phyloP scores from a whole-genome alignment of 2,888 invertebrate species.

The Cosmia pyralina region DNA sequence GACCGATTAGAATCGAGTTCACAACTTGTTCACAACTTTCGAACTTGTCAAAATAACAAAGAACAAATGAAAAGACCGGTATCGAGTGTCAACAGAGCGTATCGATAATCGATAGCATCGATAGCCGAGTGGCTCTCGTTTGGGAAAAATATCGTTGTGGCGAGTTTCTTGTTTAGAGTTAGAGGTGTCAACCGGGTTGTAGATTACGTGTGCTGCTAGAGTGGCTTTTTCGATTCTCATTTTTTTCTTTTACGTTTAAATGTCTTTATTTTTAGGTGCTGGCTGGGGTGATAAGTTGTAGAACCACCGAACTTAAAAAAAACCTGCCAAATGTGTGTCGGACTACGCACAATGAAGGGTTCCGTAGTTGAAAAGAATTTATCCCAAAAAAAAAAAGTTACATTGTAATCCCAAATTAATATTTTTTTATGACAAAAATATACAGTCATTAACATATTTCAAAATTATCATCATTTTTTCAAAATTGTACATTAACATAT shows the following conservation, averaged over 20 bases:
- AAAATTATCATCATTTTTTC: no score
- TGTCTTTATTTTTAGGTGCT: neutral
- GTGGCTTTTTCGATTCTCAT: conserved; percentile 4
- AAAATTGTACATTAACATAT: no score
- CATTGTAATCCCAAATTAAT: no score
- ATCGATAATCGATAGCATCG: conserved; percentile 62
- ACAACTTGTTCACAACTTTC: conserved; percentile 45
- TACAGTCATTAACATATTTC: no score
- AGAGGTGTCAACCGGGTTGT: conserved; percentile 49
- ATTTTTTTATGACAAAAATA: no score
- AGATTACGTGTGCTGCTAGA: conserved; percentile 32
- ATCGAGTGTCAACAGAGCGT: conserved; percentile 59
- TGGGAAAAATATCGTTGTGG: conserved; percentile 58
- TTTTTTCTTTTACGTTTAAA: conserved; percentile 10
- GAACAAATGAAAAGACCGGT: conserved; percentile 61
- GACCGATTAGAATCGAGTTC: conserved; percentile 33
- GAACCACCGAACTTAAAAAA: neutral
- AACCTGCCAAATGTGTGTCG: no score
- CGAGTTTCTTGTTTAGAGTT: conserved; percentile 52
- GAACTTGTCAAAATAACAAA: conserved; percentile 64
- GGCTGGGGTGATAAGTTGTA: no score
- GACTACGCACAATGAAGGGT: no score
- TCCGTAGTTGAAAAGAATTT: no score
- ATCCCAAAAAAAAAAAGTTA: no score
- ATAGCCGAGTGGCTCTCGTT: conserved; percentile 41